phyloP scores from a whole-genome alignment of 2,113 vertebrate species.

The Isichthys henryi region DNA sequence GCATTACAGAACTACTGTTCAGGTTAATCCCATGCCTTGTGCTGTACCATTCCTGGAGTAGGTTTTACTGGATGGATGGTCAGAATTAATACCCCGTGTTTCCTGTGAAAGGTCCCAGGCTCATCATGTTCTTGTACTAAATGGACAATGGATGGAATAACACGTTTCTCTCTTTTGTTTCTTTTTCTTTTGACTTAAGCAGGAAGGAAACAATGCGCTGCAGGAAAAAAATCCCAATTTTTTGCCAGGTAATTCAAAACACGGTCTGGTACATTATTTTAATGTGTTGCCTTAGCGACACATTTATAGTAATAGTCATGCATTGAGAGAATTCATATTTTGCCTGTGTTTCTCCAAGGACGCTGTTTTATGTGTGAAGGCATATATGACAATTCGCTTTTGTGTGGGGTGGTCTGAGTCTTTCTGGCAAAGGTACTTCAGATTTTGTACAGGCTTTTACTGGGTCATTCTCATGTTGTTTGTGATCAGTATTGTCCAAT shows the following conservation, averaged over 20 bases:
- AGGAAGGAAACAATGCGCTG: constrained; percentile 59
- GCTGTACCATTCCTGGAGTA: background rate
- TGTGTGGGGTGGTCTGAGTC: background rate
- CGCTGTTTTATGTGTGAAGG: background rate
- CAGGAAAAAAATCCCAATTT: constrained; percentile 66
- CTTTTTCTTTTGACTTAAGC: constrained; percentile 33
- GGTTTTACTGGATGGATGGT: background rate
- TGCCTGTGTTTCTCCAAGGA: background rate
- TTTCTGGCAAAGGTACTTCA: background rate
- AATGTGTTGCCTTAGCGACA: background rate
- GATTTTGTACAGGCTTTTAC: background rate
- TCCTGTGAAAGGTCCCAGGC: background rate
- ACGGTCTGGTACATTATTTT: background rate
- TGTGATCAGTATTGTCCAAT: background rate
- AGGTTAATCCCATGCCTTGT: background rate
- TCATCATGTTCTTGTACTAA: background rate
- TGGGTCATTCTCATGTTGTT: background rate
- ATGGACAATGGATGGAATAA: background rate
- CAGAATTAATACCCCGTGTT: background rate
- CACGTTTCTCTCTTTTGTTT: background rate
- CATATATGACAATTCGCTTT: background rate
- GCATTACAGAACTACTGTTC: background rate
- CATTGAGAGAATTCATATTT: background rate
- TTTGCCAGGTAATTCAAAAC: constrained; percentile 66
- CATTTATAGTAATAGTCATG: background rate